Conservation (phyloP, 2,888 invertebrate species). For the Drosophila pegasa region DNA sequence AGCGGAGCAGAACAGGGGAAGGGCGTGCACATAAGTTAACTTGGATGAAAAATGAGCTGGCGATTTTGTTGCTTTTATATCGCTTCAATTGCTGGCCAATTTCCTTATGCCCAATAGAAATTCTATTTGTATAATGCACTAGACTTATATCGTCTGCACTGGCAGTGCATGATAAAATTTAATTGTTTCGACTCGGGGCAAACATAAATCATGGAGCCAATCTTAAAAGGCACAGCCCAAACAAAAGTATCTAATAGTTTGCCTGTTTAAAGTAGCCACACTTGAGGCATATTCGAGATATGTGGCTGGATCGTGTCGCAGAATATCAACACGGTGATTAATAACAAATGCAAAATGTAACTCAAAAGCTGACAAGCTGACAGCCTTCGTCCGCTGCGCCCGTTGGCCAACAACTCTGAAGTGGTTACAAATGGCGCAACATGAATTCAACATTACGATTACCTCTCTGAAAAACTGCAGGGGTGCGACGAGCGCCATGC, state of each 20-base stretch:
- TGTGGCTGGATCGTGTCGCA: slow-evolving; percentile 57
- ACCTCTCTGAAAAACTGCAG: slow-evolving; percentile 17
- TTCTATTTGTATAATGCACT: slow-evolving; percentile 26
- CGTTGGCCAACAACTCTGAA: slow-evolving; percentile 44
- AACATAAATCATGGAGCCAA: slow-evolving; percentile 72
- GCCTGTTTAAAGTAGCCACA: slow-evolving; percentile 66
- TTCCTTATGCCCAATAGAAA: slow-evolving; percentile 26
- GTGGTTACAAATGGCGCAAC: slow-evolving; percentile 76
- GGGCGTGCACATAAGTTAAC: slow-evolving; percentile 41
- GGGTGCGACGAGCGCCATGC: slow-evolving; percentile 5
- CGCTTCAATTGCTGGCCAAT: slow-evolving; percentile 50
- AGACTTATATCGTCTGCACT: slow-evolving; percentile 25
- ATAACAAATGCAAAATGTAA: slow-evolving; percentile 63
- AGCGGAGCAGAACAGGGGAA: not conserved
- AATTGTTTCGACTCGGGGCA: slow-evolving; percentile 65
- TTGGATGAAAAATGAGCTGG: slow-evolving; percentile 44
- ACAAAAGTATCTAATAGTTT: slow-evolving; percentile 79
- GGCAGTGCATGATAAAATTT: slow-evolving; percentile 60
- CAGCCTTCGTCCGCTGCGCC: slow-evolving; percentile 27
- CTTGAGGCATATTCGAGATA: slow-evolving; percentile 49
- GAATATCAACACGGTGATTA: slow-evolving; percentile 68
- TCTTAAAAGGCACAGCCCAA: slow-evolving; percentile 68
- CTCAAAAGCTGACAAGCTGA: slow-evolving; percentile 58
- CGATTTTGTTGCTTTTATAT: slow-evolving; percentile 33
- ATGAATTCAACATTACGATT: slow-evolving; percentile 76